Evolutionary conservation across 35 echinoderm and acorn worm genomes (phyloP), one percentile per base, ranked within the genome.

Genomic region (Nesometra sesokonis): DNA sequence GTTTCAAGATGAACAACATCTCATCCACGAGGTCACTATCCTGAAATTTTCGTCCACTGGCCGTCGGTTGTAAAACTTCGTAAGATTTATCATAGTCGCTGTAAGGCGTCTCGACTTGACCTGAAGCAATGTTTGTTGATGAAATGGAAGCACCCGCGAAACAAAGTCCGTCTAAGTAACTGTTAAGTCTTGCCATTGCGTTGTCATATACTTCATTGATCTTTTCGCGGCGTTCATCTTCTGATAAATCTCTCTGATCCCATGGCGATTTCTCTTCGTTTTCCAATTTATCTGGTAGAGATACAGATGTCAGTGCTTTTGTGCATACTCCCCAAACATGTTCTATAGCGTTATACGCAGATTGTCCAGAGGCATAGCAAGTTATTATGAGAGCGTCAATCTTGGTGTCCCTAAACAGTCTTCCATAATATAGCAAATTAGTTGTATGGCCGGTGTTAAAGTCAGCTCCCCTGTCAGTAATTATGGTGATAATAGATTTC

Each of bases 401-500:
- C 0, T 39, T 11, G 2, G 37, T 9, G 11, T 83, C 35, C 23
- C 35, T 35, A 17, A 35, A 83, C 3, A 83, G 32, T 39, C 81
- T 5, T 27, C 34, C 32, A 30, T 34, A 83, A 30, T 83, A 80
- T 4, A 80, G 11, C 1, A 80, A 11, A 36, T 83, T 83, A 3
- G 86, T 87, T 7, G 7, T 29, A 17, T 34, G 57, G 0, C 77
- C 32, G 17, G 57, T 34, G 35, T 87, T 35, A 84, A 84, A 84
- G 38, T 91, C 93, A 5, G 86, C 36, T 17, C 93, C 89, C 5
- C 85, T 85, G 37, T 90, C 88, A 13, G 84, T 32, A 77, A 93
- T 17, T 17, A 93, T 13, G 0, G 52, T 11, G 0, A 93, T 5
- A 30, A 84, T 57, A 9, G 38, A 88, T 30, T 83, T 82, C 0